Base-by-base conservation (phyloP, 2,888 invertebrate species). In the Sinotaia quadrata region DNA sequence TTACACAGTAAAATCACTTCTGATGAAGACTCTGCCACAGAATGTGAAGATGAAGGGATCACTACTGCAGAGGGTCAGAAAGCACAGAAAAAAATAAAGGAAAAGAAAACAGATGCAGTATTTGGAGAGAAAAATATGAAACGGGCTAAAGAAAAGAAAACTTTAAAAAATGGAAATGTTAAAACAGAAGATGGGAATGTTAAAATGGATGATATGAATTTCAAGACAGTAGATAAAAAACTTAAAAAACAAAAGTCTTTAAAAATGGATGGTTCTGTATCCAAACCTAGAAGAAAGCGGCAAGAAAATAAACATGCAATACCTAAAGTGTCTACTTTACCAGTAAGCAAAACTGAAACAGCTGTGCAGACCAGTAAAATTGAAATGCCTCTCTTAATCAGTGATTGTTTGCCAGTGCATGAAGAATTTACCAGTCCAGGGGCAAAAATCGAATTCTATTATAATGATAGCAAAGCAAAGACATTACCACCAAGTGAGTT, bases 71-170 rank as follows among this genome's bases (percentile, higher is more conserved):
- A n/a, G 24, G 18, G 8, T 3, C 75, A 75, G 68, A 71, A 69
- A 54, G 36, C 57, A 24, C 73, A 66, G 37, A 70, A 72, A 67
- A 73, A 71, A 49, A 52, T 54, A n/a, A 65, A 67, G 15, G 31
- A 51, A 47, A 62, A 61, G 33, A 60, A 56, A 37, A 7, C 10
- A 15, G 31, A 34, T 15, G 51, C 21, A 18, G 27, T 24, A 12
- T 34, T 37, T 36, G 49, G 36, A 10, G 37, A 31, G 4, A 66
- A 65, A 60, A 54, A 18, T 36, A 10, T 4, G 21, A 57, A 34
- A 31, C 31, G 10, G 21, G 21, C 10, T 21, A 18, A 34, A 15
- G 21, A 47, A 5, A 15, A 29, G 15, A 67, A 68, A 44, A 60
- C 61, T 44, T 21, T 34, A 8, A 56, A 61, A 29, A 8, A 18